These are phyloP conservation scores for Toxotes lorentzi DNA, from an alignment of 2,797 vertebrate genomes.

Conservation along the genomic window DNA sequence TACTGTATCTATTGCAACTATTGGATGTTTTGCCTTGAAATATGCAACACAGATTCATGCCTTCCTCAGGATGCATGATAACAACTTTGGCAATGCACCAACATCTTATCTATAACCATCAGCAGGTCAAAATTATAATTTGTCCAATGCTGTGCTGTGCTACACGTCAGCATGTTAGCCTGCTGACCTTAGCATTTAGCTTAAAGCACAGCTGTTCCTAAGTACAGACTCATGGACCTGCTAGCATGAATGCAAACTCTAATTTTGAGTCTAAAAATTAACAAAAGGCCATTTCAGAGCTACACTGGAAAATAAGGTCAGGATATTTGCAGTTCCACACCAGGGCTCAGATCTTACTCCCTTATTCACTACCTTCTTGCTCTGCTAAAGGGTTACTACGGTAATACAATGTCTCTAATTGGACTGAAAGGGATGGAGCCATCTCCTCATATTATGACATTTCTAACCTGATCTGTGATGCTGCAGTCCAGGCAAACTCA, in stretches of 20 bases:
- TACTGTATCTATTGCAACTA: neutral
- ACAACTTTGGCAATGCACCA: neutral
- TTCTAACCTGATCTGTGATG: neutral
- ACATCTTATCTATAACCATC: neutral
- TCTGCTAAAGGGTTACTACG: neutral
- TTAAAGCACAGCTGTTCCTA: neutral
- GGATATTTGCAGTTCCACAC: neutral
- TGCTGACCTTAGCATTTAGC: neutral
- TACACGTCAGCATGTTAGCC: neutral
- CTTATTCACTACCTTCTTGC: slow-evolving; percentile 1
- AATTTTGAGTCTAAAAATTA: neutral
- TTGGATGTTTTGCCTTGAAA: neutral
- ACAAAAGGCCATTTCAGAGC: neutral
- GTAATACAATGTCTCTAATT: neutral
- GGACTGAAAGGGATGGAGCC: slow-evolving; percentile 9
- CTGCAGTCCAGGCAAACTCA: slow-evolving; percentile 23
- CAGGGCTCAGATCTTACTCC: neutral
- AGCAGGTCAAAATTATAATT: neutral
- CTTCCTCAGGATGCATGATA: neutral
- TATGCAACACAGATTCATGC: neutral
- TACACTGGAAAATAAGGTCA: neutral
- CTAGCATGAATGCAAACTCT: neutral
- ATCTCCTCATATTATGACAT: slow-evolving; percentile 1
- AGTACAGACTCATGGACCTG: neutral
- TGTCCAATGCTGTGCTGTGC: neutral